Evolutionary conservation across 2,888 invertebrate genomes (phyloP).

Genomic region (Halictus quadricinctus): DNA sequence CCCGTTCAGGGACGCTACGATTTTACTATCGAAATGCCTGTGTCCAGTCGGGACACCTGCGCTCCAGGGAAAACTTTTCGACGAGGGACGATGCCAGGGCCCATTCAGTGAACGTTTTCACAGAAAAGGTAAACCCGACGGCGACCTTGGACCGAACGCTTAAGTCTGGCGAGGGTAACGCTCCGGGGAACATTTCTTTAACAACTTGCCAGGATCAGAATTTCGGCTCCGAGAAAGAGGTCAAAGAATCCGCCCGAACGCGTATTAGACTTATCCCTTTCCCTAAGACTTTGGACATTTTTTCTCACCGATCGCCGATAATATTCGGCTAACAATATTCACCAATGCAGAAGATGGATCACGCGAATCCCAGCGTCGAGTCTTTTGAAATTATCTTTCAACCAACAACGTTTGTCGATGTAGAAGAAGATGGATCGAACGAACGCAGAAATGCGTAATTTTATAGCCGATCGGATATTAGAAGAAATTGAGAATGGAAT

Average conservation of each 20-base stretch:
- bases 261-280: neutral
- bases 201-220: neutral
- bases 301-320: neutral
- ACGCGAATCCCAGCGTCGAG: too few relatives aligned
- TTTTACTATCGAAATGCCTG: constrained; percentile 24
- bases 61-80: constrained; percentile 47
- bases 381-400: too few relatives aligned
- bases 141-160: constrained; percentile 13
- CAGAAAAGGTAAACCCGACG: neutral
- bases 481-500: neutral
- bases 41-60: constrained; percentile 58
- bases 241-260: neutral
- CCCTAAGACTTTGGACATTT: fast-evolving
- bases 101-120: constrained; percentile 18
- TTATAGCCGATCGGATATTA: neutral
- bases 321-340: neutral
- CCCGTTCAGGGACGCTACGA: constrained; percentile 58
- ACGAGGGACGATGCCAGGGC: neutral
- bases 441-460: neutral
- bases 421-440: too few relatives aligned
- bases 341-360: neutral
- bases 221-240: constrained; percentile 2
- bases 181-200: constrained; percentile 2
- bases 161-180: neutral
- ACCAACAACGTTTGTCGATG: too few relatives aligned